phyloP scores from a whole-genome alignment of 1,140 invertebrate species.

The Hycleus cichorii region DNA sequence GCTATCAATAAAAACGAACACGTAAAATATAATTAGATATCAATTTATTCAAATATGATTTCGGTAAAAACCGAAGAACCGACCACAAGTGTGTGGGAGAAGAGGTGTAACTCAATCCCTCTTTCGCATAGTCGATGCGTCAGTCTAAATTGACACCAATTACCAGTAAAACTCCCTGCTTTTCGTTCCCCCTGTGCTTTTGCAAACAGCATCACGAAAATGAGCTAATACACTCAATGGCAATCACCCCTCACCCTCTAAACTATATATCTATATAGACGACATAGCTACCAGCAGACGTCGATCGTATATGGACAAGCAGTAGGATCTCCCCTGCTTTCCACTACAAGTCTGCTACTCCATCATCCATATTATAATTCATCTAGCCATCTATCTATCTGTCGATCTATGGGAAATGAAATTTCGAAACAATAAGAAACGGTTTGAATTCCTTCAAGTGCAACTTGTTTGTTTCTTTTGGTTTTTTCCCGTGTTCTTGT shows the following conservation, averaged over 20 bases:
- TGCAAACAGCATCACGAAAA: slow-evolving; percentile 41
- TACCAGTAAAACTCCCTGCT: slow-evolving; percentile 59
- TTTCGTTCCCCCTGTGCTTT: slow-evolving; percentile 35
- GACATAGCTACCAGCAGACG: slow-evolving; percentile 5
- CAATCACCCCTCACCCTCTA: slow-evolving; percentile 10
- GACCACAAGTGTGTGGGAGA: slow-evolving; percentile 10
- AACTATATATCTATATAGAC: not conserved
- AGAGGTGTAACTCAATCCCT: slow-evolving; percentile 38
- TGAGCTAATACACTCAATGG: slow-evolving; percentile 39
- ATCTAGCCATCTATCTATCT: no score
- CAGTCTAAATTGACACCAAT: slow-evolving; percentile 60
- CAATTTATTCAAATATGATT: slow-evolving; percentile 4
- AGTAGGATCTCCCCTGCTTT: not conserved
- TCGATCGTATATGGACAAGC: slow-evolving; percentile 23
- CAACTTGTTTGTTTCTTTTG: no score
- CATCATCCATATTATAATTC: no score
- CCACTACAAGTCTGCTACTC: no score
- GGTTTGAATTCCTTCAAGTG: no score
- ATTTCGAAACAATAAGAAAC: no score
- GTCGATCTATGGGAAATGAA: no score
- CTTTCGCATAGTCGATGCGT: slow-evolving; percentile 39
- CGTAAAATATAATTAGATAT: not conserved
- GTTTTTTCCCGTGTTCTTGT: no score
- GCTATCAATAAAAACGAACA: no score
- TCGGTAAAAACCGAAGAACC: slow-evolving; percentile 8